Base-by-base conservation (phyloP, 2,113 vertebrate genomes). In the Chaenogobius annularis region DNA sequence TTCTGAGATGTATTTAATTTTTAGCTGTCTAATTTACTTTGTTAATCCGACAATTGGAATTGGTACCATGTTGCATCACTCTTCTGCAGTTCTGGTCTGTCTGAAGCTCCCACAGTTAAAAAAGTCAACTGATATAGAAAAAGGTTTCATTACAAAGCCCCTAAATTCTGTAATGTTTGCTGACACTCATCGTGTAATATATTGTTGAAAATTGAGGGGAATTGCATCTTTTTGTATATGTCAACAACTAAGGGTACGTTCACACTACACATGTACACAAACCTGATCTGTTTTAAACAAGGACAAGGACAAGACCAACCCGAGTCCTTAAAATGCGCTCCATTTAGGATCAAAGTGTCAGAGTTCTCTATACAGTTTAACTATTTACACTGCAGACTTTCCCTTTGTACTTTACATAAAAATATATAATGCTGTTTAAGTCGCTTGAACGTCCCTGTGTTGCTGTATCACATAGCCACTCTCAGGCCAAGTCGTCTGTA, bases 401-500 rank as follows among this genome's bases (percentile, higher is more conserved):
- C n/a, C 11, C 7, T 37, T 22, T 20, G 3, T 20, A 40, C 37
- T 40, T 6, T 40, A 12, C 43, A 7, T 17, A 67, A 63, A 59
- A 23, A 23, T 1, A 22, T 5, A 54, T 0, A 69, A 31, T 73
- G 73, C 66, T 10, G 68, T 8, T 10, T 73, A 50, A 66, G 4
- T 66, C 20, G 8, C 48, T 74, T 55, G 58, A 75, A 76, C 76
- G 67, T 70, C 75, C 62, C 8, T 22, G 50, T 80, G 63, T 78
- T 72, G 69, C 73, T 72, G 22, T 68, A 66, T 70, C 66, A 31
- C 26, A 81, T 68, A 82, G 54, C 73, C 22, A 23, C 58, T 66
- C 35, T 69, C 68, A 20, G 67, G 82, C 68, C 61, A 85, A 87
- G 75, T 89, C 82, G 74, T 72, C 75, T 86, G 81, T 75, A 86